Evolutionary conservation across 2,888 invertebrate species (phyloP).

Genomic region (Tipula helvola): DNA sequence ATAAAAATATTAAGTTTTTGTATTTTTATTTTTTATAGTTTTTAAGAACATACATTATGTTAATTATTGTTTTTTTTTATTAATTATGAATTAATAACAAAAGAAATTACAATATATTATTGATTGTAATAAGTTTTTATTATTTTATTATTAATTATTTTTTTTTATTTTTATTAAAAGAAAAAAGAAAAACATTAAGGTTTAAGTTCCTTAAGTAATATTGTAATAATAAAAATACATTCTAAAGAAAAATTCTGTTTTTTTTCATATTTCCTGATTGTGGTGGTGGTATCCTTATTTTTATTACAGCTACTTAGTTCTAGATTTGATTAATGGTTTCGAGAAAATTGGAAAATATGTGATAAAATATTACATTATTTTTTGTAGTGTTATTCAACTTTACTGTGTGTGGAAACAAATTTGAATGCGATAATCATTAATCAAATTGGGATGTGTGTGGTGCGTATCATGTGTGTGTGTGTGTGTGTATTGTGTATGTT

Average conservation of each 20-base stretch:
- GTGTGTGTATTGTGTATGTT: too few species aligned
- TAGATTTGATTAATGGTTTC: not conserved
- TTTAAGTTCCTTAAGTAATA: conserved; percentile 7
- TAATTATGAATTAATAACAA: not conserved
- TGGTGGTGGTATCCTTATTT: not conserved
- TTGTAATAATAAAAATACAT: conserved; percentile 9
- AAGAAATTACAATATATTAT: not conserved
- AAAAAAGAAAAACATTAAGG: not conserved
- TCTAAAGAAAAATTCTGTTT: not conserved
- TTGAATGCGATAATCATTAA: not conserved
- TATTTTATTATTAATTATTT: not conserved
- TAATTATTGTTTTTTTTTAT: not conserved
- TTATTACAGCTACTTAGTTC: not conserved
- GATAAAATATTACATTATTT: not conserved
- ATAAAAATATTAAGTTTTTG: not conserved
- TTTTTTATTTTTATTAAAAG: not conserved
- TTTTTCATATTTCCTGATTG: not conserved
- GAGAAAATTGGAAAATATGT: not conserved
- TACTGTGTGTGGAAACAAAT: not conserved
- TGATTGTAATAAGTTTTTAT: not conserved
- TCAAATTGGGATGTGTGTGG: not conserved
- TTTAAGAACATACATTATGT: not conserved
- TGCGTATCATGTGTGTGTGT: not conserved
- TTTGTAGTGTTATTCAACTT: not conserved
- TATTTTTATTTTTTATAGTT: not conserved